Evolutionary conservation across 1,140 invertebrate species (phyloP), one percentile per base, ranked within the genome.

Genomic region (Campodea augens): DNA sequence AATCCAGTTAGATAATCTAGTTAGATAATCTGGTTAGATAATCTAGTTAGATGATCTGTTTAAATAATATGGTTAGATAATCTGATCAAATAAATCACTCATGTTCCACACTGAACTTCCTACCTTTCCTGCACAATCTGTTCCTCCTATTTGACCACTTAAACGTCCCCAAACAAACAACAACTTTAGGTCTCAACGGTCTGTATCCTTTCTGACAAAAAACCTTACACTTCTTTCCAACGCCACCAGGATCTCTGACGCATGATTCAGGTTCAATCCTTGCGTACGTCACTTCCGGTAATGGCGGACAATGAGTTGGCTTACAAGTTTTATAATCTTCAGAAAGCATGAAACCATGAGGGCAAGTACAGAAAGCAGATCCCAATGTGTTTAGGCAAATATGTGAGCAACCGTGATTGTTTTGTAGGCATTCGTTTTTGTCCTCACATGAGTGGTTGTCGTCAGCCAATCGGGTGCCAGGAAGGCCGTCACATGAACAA

Each of bases 351-450:
- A 64, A 71, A 5, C 72, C 70, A n/a, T 54, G 49, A 43, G 74
- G 74, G 56, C 82, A 86, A 48, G 63, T 56, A 58, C 82, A 86
- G 51, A 73, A 63, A 54, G 73, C 80, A 15, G 69, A 66, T 37
- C 84, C 84, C 7, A 75, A 69, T 24, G 73, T 63, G 59, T 88
- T 89, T 15, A 73, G 61, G 63, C 77, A 73, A 54, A 73, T 64
- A 55, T 55, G 59, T 56, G 47, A 49, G 40, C 55, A 57, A 12
- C 57, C 57, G 20, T 60, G 63, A 41, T 65, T 65, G 25, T 63
- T 59, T 42, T 57, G 52, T 19, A 55, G 55, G 53, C 75, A 78
- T 54, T 77, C 75, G 59, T 77, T 68, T 48, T 75, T 65, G 56
- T 78, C 75, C 75, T 53, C 21, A 54, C 64, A 68, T 39, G 59